These are phyloP conservation scores for Trachelus stipa DNA, from an alignment of 2,888 invertebrate species.

Conservation along the genomic window DNA sequence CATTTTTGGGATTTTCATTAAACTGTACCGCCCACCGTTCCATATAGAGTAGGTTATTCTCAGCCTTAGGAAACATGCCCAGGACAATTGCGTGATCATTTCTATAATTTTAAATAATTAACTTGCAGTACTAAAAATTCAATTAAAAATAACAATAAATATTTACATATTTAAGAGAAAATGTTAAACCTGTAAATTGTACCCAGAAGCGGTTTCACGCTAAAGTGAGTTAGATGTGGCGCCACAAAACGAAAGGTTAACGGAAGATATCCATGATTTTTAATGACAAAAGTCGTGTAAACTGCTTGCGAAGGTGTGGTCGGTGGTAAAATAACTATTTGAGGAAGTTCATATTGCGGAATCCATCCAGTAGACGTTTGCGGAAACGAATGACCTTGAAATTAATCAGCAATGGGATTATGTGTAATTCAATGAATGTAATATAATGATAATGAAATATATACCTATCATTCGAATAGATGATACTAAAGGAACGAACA, in stretches of 20 bases:
- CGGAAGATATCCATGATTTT: constrained; percentile 61
- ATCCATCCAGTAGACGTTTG: constrained; percentile 39
- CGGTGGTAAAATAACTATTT: constrained; percentile 54
- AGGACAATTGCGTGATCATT: constrained; percentile 62
- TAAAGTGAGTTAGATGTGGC: constrained; percentile 61
- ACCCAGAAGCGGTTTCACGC: constrained; percentile 66
- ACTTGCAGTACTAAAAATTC: background rate
- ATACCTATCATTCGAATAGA: constrained; percentile 46
- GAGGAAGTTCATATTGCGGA: constrained; percentile 53
- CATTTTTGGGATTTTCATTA: constrained; percentile 60
- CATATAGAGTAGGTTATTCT: constrained; percentile 51
- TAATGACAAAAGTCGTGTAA: constrained; percentile 63
- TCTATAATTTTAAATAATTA: constrained; percentile 28
- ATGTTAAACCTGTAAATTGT: constrained; percentile 51
- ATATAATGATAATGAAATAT: background rate
- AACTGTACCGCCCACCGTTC: constrained; percentile 67
- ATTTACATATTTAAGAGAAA: background rate
- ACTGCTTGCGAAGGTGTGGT: constrained; percentile 46
- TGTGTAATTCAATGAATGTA: background rate
- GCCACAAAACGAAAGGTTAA: constrained; percentile 65
- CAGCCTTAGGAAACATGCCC: constrained; percentile 54
- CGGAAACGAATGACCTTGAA: constrained; percentile 47
- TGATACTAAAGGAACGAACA: constrained; percentile 44
- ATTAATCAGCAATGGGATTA: constrained; percentile 1
- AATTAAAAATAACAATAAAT: background rate